phyloP scores from a whole-genome alignment of 2,888 invertebrate species.

The Apotomis turbidana region DNA sequence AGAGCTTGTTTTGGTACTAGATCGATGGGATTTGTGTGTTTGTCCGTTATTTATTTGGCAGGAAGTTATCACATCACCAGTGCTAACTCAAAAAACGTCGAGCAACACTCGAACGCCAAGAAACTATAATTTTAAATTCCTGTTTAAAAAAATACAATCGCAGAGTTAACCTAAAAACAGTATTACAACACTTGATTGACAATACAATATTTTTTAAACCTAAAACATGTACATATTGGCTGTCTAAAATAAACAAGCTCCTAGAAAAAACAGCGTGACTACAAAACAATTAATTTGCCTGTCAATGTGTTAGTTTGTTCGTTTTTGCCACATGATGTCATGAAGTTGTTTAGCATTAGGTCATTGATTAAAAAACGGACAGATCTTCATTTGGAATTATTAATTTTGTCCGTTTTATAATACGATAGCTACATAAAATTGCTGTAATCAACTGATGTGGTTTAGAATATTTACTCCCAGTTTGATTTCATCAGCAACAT shows the following conservation, averaged over 20 bases:
- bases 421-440: too few species aligned
- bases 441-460: too few species aligned
- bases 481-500: too few species aligned
- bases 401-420: neutral
- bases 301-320: conserved; percentile 20
- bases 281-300: conserved; percentile 26
- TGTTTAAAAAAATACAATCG: too few species aligned
- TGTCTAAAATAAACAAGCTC: neutral
- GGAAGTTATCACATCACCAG: too few species aligned
- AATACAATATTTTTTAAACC: conserved; percentile 2
- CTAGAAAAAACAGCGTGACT: conserved; percentile 10
- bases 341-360: conserved; percentile 16
- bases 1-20: too few species aligned
- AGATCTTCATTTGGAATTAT: neutral
- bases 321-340: conserved; percentile 22
- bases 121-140: too few species aligned
- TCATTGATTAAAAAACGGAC: conserved; percentile 16
- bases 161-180: neutral
- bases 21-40: too few species aligned
- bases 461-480: too few species aligned
- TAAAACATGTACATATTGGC: neutral
- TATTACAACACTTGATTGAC: neutral
- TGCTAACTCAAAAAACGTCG: too few species aligned
- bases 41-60: too few species aligned
- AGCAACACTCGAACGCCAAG: too few species aligned